Evolutionary conservation across 1,140 invertebrate genomes (phyloP), one percentile per base, ranked within the genome.

Genomic region (Pemphigus obesinymphae): DNA sequence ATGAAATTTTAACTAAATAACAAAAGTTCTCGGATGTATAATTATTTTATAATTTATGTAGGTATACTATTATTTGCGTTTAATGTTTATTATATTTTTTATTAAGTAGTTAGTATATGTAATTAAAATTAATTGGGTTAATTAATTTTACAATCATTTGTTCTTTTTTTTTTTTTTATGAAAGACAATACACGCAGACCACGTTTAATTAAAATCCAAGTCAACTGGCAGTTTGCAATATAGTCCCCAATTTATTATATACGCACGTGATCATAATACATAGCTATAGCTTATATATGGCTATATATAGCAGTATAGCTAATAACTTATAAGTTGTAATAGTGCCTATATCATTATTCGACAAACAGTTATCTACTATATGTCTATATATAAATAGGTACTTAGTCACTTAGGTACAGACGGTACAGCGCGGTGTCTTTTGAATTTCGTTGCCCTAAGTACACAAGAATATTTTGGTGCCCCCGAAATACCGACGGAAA

Each of bases 51-150:
- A 53, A 8, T 53, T n/a, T 53, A 17, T 48, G 15, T 48, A 20
- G 20, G 7, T 58, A 29, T 31, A 2, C 31, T 20, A 15, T 37
- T 15, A 66, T 34, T 66, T 37, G 61, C 7, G 6, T 66, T 66
- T 31, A 31, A 23, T 23, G 23, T 55, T 55, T 23, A n/a, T 53
- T 53, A 53, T 53, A 23, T 53, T 53, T 4, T 23, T n/a, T 5
- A 43, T 15, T 23, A 40, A 40, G 13, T 26, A 63, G 29, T 58
- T 13, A 37, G 11, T 10, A 6, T 8, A 37, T 8, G 5, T 68
- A 37, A 63, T 80, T 0, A 20, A n/a, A 61, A 11, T 63, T 61
- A 80, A 63, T 80, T 80, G 17, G 76, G 76, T 80, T 63, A 63
- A 80, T 80, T 63, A 4, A 80, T 80, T 29, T 29, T 45, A 23